phyloP scores from a whole-genome alignment of 2,888 invertebrate genomes.

The Nephrocerus scutellatus region DNA sequence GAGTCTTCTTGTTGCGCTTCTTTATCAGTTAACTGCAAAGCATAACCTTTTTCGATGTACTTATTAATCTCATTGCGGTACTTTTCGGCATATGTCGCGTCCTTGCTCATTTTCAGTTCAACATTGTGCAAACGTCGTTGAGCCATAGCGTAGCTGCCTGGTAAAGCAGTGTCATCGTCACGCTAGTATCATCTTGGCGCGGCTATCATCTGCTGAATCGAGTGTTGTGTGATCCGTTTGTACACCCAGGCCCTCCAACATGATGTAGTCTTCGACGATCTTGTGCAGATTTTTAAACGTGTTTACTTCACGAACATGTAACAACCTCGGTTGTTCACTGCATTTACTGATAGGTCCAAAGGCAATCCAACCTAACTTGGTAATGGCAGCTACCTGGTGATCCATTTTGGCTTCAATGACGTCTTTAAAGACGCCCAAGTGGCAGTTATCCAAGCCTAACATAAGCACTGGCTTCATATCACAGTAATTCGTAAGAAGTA shows the following conservation, averaged over 20 bases:
- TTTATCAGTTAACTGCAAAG: constrained; percentile 13
- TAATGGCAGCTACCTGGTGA: constrained; percentile 1
- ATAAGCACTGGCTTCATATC: constrained; percentile 7
- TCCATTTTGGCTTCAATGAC: background rate
- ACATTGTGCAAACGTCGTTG: constrained; percentile 13
- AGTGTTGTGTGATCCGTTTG: background rate
- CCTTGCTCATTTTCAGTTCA: constrained; percentile 15
- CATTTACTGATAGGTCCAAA: background rate
- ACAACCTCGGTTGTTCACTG: background rate
- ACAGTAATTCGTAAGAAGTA: constrained; percentile 2
- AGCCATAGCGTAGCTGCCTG: constrained; percentile 10
- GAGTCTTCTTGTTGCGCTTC: constrained; percentile 11
- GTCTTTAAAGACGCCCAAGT: background rate
- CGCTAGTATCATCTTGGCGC: constrained; percentile 3
- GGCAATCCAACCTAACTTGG: constrained; percentile 6
- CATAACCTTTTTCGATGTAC: constrained; percentile 20
- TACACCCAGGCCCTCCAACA: constrained; percentile 4
- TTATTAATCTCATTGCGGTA: constrained; percentile 6
- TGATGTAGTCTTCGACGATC: constrained; percentile 6
- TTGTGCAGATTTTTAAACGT: background rate
- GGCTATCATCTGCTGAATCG: constrained; percentile 7
- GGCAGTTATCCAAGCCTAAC: constrained; percentile 9
- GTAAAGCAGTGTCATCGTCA: background rate
- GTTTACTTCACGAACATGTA: constrained; percentile 4
- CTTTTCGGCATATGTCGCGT: constrained; percentile 10